A percentile compares a stretch with the other conserved stretches of the same genome.
Evolutionary conservation across 2,888 invertebrate species (phyloP).

Genomic region (Thera britannica): DNA sequence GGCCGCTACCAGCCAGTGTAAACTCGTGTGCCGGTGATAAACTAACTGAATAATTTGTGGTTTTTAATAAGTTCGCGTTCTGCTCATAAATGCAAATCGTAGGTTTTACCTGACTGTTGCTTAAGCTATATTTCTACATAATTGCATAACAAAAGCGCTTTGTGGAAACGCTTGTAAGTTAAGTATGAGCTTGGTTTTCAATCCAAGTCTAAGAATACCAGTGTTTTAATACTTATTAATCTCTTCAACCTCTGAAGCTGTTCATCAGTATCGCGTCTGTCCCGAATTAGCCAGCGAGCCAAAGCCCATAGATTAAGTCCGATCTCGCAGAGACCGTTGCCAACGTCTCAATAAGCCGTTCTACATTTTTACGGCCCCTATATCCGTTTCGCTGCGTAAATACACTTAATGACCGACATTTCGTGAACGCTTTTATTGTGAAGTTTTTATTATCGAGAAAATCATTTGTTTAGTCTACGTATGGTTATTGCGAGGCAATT

Average conservation of each 20-base stretch:
- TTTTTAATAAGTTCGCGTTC: conserved; percentile 67
- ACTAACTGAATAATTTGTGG: conserved; percentile 71
- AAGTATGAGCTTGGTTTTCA: conserved; percentile 45
- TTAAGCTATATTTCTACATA: conserved; percentile 68
- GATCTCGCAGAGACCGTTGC: conserved; percentile 70
- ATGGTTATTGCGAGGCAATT: conserved; percentile 76
- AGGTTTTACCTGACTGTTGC: conserved; percentile 68
- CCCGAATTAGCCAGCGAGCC: conserved; percentile 66
- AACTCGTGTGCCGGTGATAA: conserved; percentile 73
- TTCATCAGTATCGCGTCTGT: conserved; percentile 38
- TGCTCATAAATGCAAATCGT: conserved; percentile 63
- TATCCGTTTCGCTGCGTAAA: conserved; percentile 83
- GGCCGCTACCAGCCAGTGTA: conserved; percentile 72
- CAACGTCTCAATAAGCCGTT: conserved; percentile 81
- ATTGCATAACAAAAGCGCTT: neutral
- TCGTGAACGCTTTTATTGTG: conserved; percentile 82
- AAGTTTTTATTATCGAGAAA: conserved; percentile 83
- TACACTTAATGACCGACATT: conserved; percentile 83
- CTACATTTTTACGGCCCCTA: conserved; percentile 80
- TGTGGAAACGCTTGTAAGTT: neutral
- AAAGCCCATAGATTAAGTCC: conserved; percentile 69
- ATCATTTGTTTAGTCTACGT: conserved; percentile 84
- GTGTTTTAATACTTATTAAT: conserved; percentile 48
- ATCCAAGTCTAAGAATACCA: neutral
- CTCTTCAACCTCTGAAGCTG: conserved; percentile 50